phyloP scores from a whole-genome alignment of 2,888 invertebrate genomes.

The Chloroclystis v-ata region DNA sequence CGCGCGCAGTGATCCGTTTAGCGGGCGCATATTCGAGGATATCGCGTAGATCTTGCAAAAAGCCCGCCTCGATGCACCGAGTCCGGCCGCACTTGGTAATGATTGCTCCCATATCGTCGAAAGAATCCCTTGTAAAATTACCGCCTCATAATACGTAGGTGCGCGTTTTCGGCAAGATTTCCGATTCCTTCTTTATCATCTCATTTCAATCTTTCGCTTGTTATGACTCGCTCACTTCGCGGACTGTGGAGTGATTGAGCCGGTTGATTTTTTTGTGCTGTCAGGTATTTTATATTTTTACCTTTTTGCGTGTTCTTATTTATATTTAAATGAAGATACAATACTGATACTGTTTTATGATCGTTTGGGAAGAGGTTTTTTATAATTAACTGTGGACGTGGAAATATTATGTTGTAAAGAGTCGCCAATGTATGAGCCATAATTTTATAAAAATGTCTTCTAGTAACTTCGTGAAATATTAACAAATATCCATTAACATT shows the following conservation, averaged over 20 bases:
- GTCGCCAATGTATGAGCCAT: constrained; percentile 7
- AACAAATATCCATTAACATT: no score
- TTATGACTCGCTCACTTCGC: constrained; percentile 64
- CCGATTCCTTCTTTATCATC: constrained; percentile 68
- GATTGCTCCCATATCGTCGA: constrained; percentile 70
- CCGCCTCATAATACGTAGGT: constrained; percentile 67
- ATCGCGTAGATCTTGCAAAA: constrained; percentile 66
- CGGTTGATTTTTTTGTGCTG: constrained; percentile 51
- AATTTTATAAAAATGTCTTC: not conserved
- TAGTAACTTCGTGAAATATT: no score
- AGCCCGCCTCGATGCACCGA: constrained; percentile 51
- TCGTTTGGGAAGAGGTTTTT: constrained; percentile 18
- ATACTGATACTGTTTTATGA: constrained; percentile 33
- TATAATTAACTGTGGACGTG: constrained; percentile 15
- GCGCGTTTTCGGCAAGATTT: constrained; percentile 73
- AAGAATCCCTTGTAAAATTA: constrained; percentile 73
- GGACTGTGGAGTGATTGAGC: constrained; percentile 57
- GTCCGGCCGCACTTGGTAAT: constrained; percentile 53
- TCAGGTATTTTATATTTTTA: constrained; percentile 44
- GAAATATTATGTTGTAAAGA: constrained; percentile 10
- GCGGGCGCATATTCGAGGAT: constrained; percentile 57
- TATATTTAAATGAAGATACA: constrained; percentile 50
- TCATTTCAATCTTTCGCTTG: constrained; percentile 73
- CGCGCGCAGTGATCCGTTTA: constrained; percentile 57
- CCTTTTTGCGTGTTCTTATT: constrained; percentile 44